These are phyloP conservation scores for Potamilus streckersoni DNA, from an alignment of 1,140 invertebrate genomes.

Conservation along the genomic window DNA sequence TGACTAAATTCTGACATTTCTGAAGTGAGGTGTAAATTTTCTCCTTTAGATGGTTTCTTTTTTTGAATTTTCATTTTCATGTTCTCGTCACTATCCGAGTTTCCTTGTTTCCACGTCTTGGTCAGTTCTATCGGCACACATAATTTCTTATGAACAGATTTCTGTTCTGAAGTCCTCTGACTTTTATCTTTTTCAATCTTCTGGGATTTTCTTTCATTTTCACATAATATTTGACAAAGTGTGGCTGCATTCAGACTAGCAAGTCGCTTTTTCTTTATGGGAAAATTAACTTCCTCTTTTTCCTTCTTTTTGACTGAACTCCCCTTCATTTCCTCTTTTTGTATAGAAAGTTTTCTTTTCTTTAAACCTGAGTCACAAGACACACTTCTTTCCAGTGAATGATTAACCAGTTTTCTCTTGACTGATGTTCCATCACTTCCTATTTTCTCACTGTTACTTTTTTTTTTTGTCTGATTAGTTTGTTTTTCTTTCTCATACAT, in stretches of 20 bases:
- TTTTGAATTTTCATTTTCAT: too few species aligned
- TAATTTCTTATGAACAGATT: too few species aligned
- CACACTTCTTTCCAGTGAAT: not conserved
- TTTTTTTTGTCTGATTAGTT: not conserved
- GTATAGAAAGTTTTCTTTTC: slow-evolving; percentile 1
- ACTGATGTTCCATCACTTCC: not conserved
- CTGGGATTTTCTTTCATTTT: slow-evolving; percentile 26
- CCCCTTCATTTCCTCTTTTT: not conserved
- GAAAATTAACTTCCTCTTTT: slow-evolving; percentile 16
- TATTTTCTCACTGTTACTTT: not conserved
- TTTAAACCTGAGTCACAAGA: slow-evolving; percentile 1
- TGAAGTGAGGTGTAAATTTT: too few species aligned
- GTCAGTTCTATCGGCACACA: too few species aligned
- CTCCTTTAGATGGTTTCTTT: too few species aligned
- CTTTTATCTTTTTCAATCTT: slow-evolving; percentile 28
- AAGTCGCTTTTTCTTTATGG: slow-evolving; percentile 36
- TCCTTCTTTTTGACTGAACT: slow-evolving; percentile 5
- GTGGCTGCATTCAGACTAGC: slow-evolving; percentile 52
- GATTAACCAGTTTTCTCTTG: not conserved
- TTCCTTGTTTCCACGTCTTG: too few species aligned
- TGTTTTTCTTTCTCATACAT: slow-evolving; percentile 14
- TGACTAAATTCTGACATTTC: too few species aligned
- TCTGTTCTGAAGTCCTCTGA: slow-evolving; percentile 7
- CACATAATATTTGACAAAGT: slow-evolving; percentile 49
- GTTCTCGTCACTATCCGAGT: too few species aligned